These are phyloP conservation scores for Kryptopterus vitreolus DNA, from an alignment of 2,797 vertebrate genomes.

Conservation along the genomic window DNA sequence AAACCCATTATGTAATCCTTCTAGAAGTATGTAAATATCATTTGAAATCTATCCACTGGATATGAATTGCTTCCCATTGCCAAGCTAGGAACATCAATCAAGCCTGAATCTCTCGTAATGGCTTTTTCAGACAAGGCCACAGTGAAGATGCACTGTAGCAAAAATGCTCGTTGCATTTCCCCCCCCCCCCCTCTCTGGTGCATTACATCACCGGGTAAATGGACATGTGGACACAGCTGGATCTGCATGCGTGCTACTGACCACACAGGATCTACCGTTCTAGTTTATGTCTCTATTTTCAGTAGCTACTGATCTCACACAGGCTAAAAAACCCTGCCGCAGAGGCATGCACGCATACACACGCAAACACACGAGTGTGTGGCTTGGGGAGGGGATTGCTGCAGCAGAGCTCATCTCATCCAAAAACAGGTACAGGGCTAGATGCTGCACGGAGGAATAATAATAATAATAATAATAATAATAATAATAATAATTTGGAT, in stretches of 20 bases:
- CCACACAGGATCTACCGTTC: constrained; percentile 17
- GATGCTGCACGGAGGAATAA: not conserved
- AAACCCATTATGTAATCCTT: not conserved
- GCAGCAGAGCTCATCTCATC: constrained; percentile 55
- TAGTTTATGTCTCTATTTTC: not conserved
- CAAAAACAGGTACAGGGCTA: not conserved
- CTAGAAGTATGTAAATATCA: not conserved
- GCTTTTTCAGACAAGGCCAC: not conserved
- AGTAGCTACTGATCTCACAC: constrained; percentile 56
- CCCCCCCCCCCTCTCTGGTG: not conserved
- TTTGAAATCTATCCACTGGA: not conserved
- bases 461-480: constrained; percentile 1
- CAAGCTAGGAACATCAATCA: not conserved
- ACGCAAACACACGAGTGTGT: constrained; percentile 18
- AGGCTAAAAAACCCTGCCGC: constrained; percentile 59
- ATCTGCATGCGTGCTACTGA: constrained; percentile 55
- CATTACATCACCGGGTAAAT: not conserved
- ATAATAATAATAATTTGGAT: not conserved
- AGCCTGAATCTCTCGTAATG: not conserved
- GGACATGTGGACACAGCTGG: constrained; percentile 37
- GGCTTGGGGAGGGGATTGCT: constrained; percentile 25
- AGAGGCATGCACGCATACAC: constrained; percentile 52
- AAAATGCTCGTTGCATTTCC: not conserved
- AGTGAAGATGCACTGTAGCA: not conserved
- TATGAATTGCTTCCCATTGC: not conserved